These are phyloP conservation scores for Rhadinocentrus ornatus DNA, from an alignment of 2,797 vertebrate species.

Conservation along the genomic window DNA sequence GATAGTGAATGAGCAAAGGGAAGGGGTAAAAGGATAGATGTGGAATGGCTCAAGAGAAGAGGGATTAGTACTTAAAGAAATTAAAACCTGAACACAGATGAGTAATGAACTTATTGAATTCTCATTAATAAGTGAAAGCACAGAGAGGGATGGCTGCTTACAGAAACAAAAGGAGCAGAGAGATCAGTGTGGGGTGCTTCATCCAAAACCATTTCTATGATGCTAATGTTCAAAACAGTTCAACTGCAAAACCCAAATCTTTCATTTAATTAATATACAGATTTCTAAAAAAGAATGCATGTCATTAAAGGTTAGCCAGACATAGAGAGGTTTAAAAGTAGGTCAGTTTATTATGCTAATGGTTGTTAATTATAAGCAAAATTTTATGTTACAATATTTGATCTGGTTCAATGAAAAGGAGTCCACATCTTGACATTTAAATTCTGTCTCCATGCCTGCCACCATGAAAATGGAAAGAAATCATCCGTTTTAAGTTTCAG, in stretches of 20 bases:
- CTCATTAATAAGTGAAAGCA: slow-evolving; percentile 54
- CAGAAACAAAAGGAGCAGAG: slow-evolving; percentile 23
- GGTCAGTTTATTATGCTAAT: slow-evolving; percentile 36
- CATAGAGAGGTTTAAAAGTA: slow-evolving; percentile 9
- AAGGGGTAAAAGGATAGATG: slow-evolving; percentile 29
- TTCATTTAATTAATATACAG: background rate
- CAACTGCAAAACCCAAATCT: background rate
- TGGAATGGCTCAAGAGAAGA: slow-evolving; percentile 42
- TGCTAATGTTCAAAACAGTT: background rate
- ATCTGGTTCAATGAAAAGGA: slow-evolving; percentile 45
- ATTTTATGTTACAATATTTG: slow-evolving; percentile 32
- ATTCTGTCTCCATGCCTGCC: slow-evolving; percentile 25
- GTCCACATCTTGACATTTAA: slow-evolving; percentile 46
- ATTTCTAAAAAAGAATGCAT: background rate
- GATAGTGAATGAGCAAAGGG: slow-evolving; percentile 28
- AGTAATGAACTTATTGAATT: slow-evolving; percentile 65
- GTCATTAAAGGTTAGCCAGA: slow-evolving; percentile 1
- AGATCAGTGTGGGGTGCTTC: slow-evolving; percentile 7
- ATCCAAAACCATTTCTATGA: slow-evolving; percentile 27
- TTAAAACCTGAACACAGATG: slow-evolving; percentile 64
- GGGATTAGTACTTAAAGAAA: slow-evolving; percentile 69
- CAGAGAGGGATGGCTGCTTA: slow-evolving; percentile 39
- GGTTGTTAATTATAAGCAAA: slow-evolving; percentile 38
- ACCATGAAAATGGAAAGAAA: slow-evolving; percentile 43
- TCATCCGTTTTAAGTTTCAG: slow-evolving; percentile 44